Evolutionary conservation across 2,113 vertebrate genomes (phyloP).

Genomic region (Peromyscus maniculatus): DNA sequence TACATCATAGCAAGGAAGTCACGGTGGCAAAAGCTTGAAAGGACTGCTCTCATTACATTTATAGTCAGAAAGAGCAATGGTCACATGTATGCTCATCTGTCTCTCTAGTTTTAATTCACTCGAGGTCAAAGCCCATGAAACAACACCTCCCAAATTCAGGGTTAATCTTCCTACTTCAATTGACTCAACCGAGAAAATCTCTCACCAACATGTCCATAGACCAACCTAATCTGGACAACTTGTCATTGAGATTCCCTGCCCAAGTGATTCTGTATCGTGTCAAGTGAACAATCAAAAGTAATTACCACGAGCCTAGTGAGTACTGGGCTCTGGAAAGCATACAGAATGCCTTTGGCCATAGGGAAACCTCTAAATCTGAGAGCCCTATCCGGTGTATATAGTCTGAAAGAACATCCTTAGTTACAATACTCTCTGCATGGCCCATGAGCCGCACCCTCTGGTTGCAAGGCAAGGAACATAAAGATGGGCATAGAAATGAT

Average conservation of each 20-base stretch:
- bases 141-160: neutral
- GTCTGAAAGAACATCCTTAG: neutral
- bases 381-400: neutral
- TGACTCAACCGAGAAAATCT: neutral
- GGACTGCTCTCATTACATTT: neutral
- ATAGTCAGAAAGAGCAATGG: neutral
- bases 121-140: neutral
- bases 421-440: neutral
- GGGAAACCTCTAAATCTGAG: neutral
- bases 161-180: neutral
- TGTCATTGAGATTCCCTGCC: neutral
- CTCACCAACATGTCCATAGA: neutral
- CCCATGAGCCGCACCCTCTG: neutral
- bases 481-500: no score
- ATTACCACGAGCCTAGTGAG: neutral
- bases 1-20: neutral
- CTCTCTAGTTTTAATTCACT: neutral
- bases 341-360: neutral
- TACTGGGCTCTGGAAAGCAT: neutral
- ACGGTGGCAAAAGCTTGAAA: neutral
- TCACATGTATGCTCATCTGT: neutral
- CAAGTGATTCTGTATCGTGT: neutral
- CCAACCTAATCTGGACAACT: neutral
- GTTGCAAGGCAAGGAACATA: neutral
- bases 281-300: neutral